Conservation (phyloP, 92 coral and sea anemone species). For the Epizoanthus ramosus region DNA sequence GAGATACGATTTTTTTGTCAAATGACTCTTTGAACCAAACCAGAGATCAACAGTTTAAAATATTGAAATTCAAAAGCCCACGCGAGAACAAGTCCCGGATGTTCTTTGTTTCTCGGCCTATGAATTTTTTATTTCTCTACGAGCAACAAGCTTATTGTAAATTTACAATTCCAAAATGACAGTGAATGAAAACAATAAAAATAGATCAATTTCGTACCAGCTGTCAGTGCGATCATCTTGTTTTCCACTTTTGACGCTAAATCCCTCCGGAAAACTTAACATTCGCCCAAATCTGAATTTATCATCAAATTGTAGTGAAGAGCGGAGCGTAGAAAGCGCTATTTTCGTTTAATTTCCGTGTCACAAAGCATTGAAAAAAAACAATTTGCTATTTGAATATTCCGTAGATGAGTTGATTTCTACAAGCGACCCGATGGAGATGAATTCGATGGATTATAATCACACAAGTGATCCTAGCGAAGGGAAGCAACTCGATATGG, state of each 20-base stretch:
- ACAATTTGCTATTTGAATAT: not conserved
- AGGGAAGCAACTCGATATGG: not conserved
- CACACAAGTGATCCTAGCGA: not conserved
- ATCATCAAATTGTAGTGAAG: not conserved
- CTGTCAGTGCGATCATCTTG: conserved; percentile 60
- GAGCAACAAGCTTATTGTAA: conserved; percentile 50
- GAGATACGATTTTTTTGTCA: too few species aligned
- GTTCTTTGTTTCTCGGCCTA: conserved; percentile 22
- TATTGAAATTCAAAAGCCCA: not conserved
- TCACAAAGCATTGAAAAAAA: not conserved
- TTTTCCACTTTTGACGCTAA: conserved; percentile 22
- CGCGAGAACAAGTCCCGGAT: conserved; percentile 27
- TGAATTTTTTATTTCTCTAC: conserved; percentile 50
- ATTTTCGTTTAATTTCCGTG: not conserved
- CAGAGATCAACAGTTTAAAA: not conserved
- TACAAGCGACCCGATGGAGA: conserved; percentile 22
- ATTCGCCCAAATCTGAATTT: not conserved
- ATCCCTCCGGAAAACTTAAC: conserved; percentile 12
- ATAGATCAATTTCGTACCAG: conserved; percentile 67
- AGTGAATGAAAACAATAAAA: conserved; percentile 77
- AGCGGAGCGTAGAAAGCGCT: not conserved
- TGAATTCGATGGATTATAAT: conserved; percentile 11
- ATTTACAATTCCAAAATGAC: conserved; percentile 92
- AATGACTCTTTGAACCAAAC: not conserved
- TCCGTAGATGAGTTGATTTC: conserved; percentile 21